A percentile compares a stretch with the other conserved stretches of the same genome.
Evolutionary conservation across 2,797 vertebrate genomes (phyloP).

Genomic region (Adelosebastes latens): DNA sequence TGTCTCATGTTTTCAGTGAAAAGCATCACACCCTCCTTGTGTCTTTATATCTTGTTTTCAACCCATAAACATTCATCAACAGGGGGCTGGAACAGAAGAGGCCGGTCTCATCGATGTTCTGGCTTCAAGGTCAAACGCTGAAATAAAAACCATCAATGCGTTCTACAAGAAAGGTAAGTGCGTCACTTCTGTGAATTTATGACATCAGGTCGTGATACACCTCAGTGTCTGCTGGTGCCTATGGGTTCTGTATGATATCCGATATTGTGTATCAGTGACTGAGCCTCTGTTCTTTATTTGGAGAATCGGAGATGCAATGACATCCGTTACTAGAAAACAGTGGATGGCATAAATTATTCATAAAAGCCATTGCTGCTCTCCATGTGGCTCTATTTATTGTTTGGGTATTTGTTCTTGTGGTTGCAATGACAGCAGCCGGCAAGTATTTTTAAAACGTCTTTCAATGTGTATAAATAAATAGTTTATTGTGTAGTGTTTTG

Average conservation of each 20-base stretch:
- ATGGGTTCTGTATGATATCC: conserved; percentile 36
- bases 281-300: conserved; percentile 26
- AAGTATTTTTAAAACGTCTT: neutral
- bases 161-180: conserved; percentile 86
- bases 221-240: neutral
- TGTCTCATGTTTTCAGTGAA: neutral
- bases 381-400: conserved; percentile 12
- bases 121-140: conserved; percentile 87
- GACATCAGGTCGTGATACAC: neutral
- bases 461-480: neutral
- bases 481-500: neutral
- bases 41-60: neutral
- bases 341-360: conserved; percentile 64
- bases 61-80: neutral
- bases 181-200: neutral
- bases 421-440: neutral
- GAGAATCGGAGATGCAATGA: conserved; percentile 4
- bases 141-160: conserved; percentile 84
- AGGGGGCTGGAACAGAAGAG: conserved; percentile 97
- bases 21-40: neutral
- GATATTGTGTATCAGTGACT: conserved; percentile 39
- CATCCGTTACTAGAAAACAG: conserved; percentile 52
- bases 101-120: conserved; percentile 94
- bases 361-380: conserved; percentile 20
- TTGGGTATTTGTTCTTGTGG: conserved; percentile 22